Conservation (phyloP, 2,113 vertebrate genomes). For the Lamprologus ornatipinnis region DNA sequence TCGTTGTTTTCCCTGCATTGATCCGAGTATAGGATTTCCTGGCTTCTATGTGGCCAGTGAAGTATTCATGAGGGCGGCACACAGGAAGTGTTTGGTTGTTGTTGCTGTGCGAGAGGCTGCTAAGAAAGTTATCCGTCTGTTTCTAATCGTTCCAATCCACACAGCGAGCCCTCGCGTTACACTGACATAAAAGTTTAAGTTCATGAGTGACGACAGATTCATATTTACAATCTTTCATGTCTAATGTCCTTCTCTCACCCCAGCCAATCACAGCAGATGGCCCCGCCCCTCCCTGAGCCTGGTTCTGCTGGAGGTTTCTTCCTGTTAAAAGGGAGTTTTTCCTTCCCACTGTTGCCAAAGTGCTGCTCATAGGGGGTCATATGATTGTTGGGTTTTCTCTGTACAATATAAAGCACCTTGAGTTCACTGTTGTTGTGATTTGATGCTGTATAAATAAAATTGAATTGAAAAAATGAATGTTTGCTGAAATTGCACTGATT, state of each 20-base stretch:
- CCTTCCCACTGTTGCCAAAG: accelerated
- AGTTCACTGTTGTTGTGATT: not conserved
- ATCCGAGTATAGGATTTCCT: not conserved
- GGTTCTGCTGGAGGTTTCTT: not conserved
- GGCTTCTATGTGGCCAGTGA: not conserved
- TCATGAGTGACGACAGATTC: not conserved
- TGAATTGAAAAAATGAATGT: not conserved
- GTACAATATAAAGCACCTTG: not conserved
- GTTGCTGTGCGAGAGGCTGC: not conserved
- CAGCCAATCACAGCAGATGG: not conserved
- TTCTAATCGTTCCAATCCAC: not conserved
- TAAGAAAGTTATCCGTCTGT: not conserved
- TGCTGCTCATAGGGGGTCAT: not conserved
- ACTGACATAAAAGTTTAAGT: not conserved
- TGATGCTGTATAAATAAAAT: not conserved
- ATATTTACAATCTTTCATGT: not conserved
- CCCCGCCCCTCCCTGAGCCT: not conserved
- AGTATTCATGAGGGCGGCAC: not conserved
- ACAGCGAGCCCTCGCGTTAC: not conserved
- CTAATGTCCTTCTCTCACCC: not conserved
- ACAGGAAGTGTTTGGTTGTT: not conserved
- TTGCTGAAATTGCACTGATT: not conserved
- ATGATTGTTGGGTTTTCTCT: not conserved
- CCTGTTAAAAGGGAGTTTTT: not conserved
- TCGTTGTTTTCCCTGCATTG: not conserved